Evolutionary conservation across 2,888 invertebrate genomes (phyloP).

Genomic region (Syritta pipiens): DNA sequence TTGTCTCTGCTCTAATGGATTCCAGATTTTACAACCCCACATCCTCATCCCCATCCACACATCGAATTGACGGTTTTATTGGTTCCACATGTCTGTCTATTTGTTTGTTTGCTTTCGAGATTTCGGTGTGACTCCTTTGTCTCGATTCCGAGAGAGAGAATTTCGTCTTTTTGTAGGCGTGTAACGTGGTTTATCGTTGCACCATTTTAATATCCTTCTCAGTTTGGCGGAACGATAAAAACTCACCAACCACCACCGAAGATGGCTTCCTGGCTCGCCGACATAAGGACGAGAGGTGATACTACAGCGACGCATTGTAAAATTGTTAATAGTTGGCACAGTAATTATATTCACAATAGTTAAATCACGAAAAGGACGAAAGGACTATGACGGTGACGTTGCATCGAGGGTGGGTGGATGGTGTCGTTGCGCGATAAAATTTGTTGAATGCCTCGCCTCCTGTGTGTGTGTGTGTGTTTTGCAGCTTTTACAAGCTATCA

Average conservation of each 20-base stretch:
- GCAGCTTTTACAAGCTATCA: constrained; percentile 65
- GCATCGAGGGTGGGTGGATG: constrained; percentile 37
- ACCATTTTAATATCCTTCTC: constrained; percentile 65
- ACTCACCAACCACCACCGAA: constrained; percentile 5
- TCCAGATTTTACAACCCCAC: constrained; percentile 32
- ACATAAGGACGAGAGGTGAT: constrained; percentile 62
- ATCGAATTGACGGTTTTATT: constrained; percentile 54
- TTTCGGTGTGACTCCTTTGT: no score
- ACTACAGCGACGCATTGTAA: constrained; percentile 54
- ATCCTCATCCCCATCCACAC: constrained; percentile 9
- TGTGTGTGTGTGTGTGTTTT: background rate
- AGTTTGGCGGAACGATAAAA: constrained; percentile 60
- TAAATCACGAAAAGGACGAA: constrained; percentile 62
- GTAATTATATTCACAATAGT: constrained; percentile 68
- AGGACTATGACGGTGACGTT: constrained; percentile 10
- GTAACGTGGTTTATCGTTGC: constrained; percentile 52
- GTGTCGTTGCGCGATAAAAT: constrained; percentile 35
- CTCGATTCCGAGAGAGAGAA: no score
- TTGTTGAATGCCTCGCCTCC: constrained; percentile 38
- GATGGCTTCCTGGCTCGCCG: background rate
- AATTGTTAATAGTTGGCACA: constrained; percentile 54
- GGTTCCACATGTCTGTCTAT: constrained; percentile 23
- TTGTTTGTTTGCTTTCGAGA: constrained; percentile 6
- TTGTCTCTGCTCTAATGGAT: constrained; percentile 39
- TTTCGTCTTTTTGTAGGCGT: constrained; percentile 59